Evolutionary conservation across 2,888 invertebrate species (phyloP), one percentile per base, ranked within the genome.

Genomic region (Keiferia lycopersicella): DNA sequence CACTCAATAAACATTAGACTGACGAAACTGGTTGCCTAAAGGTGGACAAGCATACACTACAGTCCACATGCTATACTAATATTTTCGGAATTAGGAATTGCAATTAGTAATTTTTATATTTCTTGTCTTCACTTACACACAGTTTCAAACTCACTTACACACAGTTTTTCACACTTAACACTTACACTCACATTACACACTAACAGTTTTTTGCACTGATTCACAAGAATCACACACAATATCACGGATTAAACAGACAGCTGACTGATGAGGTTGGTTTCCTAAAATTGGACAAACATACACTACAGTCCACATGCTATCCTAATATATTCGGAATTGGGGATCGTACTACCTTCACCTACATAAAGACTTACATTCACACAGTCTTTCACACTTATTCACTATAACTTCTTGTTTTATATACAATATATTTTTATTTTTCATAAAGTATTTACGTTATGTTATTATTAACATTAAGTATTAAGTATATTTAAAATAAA

Each of bases 41-140:
- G 3, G 26, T 26, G 26, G 26, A 41, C 41, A 12, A 39, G 8
- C 39, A 39, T 12, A 39, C 8, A 3, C 39, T 12, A 12, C 39
- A 39, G 12, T 8, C 39, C 12, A 12, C 39, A n/a, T n/a, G n/a
- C n/a, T 98, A 94, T 84, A 84, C 92, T 1, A 99, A 99, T 83
- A 93, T 99, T 53, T 99, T 97, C 86, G 98, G 97, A 0, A 94
- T 99, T 34, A 99, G 99, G 0, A 99, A 99, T 84, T 98, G 98
- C 78, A 95, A n/a, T n/a, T n/a, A n/a, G n/a, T n/a, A n/a, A n/a
- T n/a, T n/a, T n/a, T n/a, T n/a, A n/a, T n/a, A n/a, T n/a, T n/a
- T n/a, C n/a, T 95, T 0, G 96, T 94, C 77, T n/a, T n/a, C 39
- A 39, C 3, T 39, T 12, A 8, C 39, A 12, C 39, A 8, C 8